Conservation (phyloP, 2,113 vertebrate species). For the Conger conger region DNA sequence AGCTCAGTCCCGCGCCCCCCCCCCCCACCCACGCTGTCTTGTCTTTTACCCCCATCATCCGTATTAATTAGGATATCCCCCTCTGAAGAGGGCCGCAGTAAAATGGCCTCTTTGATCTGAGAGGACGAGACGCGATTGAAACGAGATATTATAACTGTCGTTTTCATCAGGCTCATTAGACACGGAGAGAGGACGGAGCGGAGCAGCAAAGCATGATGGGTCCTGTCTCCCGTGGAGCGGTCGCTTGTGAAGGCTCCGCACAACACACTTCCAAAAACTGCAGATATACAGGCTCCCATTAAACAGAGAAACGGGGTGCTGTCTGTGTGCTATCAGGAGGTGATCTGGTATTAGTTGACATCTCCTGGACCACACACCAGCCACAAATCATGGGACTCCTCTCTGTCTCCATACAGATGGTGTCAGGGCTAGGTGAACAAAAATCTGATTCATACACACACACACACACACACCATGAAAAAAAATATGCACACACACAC, state of each 20-base stretch:
- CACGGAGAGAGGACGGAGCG: conserved; percentile 40
- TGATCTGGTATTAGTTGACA: conserved; percentile 67
- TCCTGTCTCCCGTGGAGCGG: conserved; percentile 51
- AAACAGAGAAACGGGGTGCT: not conserved
- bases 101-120: conserved; percentile 70
- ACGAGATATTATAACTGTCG: conserved; percentile 71
- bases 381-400: conserved; percentile 56
- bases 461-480: too few relatives aligned
- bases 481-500: too few relatives aligned
- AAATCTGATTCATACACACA: too few relatives aligned
- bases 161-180: conserved; percentile 72
- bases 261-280: not conserved
- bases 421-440: not conserved
- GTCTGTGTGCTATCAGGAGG: conserved; percentile 71
- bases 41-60: conserved; percentile 60
- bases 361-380: conserved; percentile 70
- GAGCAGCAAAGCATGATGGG: conserved; percentile 29
- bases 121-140: conserved; percentile 71
- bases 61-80: conserved; percentile 69
- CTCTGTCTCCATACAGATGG: not conserved
- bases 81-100: conserved; percentile 64
- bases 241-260: conserved; percentile 51
- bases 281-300: conserved; percentile 30
- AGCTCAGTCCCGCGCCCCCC: conserved; percentile 27
- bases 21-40: conserved; percentile 29